Percentiles rank a stretch among this genome's conserved stretches.
Conservation (phyloP, 64 coral and sea anemone species). For the Catalaphyllia jardinei region DNA sequence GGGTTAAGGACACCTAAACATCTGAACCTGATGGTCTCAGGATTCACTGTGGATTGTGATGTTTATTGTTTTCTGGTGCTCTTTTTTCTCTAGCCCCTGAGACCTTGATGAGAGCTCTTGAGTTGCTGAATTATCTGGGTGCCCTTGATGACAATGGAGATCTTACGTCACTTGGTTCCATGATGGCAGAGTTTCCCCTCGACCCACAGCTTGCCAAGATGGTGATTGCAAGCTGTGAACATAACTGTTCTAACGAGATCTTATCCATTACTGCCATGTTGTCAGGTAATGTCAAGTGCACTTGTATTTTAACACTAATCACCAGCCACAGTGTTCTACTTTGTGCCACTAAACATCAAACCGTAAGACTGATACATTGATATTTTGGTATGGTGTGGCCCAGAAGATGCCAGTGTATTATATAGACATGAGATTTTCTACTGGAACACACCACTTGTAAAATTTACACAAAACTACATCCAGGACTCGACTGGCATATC, state of each 20-base stretch:
- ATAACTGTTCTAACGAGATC: constrained; percentile 97
- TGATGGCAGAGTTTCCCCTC: constrained; percentile 99
- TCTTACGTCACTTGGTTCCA: constrained; percentile 84
- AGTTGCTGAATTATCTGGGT: constrained; percentile 95
- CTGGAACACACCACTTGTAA: too few relatives aligned
- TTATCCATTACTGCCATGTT: constrained; percentile 96
- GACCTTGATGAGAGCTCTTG: constrained; percentile 96
- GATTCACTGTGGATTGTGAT: not conserved
- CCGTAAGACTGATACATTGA: too few relatives aligned
- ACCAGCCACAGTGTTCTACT: too few relatives aligned
- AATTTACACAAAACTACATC: too few relatives aligned
- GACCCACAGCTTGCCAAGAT: constrained; percentile 98
- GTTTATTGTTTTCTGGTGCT: not conserved
- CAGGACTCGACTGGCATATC: too few relatives aligned
- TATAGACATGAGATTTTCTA: too few relatives aligned
- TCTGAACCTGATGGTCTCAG: too few relatives aligned
- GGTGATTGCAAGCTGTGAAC: constrained; percentile 97
- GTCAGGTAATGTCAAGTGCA: constrained; percentile 56
- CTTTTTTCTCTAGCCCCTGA: constrained; percentile 75
- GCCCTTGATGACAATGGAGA: constrained; percentile 97
- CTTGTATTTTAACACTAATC: too few relatives aligned
- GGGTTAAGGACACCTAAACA: too few relatives aligned
- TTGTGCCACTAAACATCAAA: too few relatives aligned
- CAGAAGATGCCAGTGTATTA: too few relatives aligned
- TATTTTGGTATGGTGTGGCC: too few relatives aligned